These are phyloP conservation scores for Threskiornis aethiopicus DNA, from an alignment of 2,797 vertebrate species.

Conservation along the genomic window DNA sequence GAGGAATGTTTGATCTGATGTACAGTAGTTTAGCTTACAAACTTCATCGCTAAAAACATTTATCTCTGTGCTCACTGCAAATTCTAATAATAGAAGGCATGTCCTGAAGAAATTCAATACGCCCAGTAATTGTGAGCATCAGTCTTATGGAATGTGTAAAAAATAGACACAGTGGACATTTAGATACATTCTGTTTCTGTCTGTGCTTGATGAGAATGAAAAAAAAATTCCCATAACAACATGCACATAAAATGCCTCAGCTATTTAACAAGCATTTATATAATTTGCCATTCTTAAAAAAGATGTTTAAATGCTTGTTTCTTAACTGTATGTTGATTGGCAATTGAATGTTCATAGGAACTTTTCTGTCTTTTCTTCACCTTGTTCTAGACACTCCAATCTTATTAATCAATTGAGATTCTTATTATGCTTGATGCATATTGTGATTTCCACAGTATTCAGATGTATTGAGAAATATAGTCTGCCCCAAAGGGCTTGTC, in stretches of 20 bases:
- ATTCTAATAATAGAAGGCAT: conserved; percentile 54
- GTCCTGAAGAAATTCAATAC: conserved; percentile 56
- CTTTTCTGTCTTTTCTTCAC: neutral
- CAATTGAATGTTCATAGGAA: neutral
- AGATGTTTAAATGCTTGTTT: neutral
- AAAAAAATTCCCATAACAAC: neutral
- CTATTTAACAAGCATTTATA: neutral
- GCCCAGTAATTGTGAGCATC: conserved; percentile 31
- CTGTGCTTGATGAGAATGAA: neutral
- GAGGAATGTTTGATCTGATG: conserved; percentile 55
- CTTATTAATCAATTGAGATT: neutral
- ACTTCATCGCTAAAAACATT: conserved; percentile 50
- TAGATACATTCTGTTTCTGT: neutral
- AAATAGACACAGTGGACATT: conserved; percentile 12
- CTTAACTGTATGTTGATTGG: neutral
- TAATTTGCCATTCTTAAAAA: neutral
- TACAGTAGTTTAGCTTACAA: conserved; percentile 52
- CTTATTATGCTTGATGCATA: neutral
- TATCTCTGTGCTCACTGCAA: conserved; percentile 27
- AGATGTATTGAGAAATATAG: neutral
- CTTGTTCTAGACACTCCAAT: neutral
- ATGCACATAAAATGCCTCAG: neutral
- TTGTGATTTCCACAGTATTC: neutral
- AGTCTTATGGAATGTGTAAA: conserved; percentile 13
- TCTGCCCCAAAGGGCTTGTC: neutral